A percentile compares a stretch with the other conserved stretches of the same genome.
Conservation (phyloP, 2,888 invertebrate genomes). For the Zaprionus lineosus region DNA sequence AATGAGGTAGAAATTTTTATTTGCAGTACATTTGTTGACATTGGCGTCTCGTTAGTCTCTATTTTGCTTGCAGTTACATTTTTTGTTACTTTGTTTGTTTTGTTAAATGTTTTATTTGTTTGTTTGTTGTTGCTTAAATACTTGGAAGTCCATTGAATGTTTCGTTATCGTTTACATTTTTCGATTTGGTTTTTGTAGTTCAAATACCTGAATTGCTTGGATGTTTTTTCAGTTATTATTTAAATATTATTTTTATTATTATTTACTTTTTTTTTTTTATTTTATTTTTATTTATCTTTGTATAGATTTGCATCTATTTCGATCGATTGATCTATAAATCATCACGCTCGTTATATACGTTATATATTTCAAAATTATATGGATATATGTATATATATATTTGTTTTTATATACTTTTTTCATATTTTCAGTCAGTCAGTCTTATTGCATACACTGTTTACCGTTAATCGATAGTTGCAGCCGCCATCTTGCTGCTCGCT, state of each 20-base stretch:
- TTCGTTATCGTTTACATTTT: slow-evolving; percentile 28
- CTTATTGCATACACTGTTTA: slow-evolving; percentile 57
- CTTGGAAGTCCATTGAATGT: slow-evolving; percentile 73
- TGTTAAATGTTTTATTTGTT: slow-evolving; percentile 30
- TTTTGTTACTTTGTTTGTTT: slow-evolving; percentile 50
- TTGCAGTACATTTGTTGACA: slow-evolving; percentile 58
- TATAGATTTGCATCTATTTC: too few relatives aligned
- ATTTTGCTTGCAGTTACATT: slow-evolving; percentile 39
- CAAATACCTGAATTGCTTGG: slow-evolving; percentile 78
- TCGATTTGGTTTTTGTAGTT: slow-evolving; percentile 59
- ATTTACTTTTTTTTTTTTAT: too few relatives aligned
- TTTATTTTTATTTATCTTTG: too few relatives aligned
- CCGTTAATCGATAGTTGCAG: slow-evolving; percentile 27
- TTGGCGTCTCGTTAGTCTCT: slow-evolving; percentile 52
- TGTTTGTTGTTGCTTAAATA: slow-evolving; percentile 44
- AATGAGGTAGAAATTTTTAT: slow-evolving; percentile 75
- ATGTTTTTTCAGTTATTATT: slow-evolving; percentile 53
- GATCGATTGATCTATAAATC: slow-evolving; percentile 53
- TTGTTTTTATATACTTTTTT: too few relatives aligned
- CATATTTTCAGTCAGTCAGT: slow-evolving; percentile 67
- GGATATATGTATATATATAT: too few relatives aligned
- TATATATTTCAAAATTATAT: slow-evolving; percentile 22
- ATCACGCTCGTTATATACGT: slow-evolving; percentile 49
- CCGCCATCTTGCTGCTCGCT: slow-evolving; percentile 9
- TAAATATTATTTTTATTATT: slow-evolving; percentile 13